A percentile compares a stretch with the other conserved stretches of the same genome.
These are phyloP conservation scores for Syrmaticus mikado DNA, from an alignment of 2,113 vertebrate species.

Conservation along the genomic window DNA sequence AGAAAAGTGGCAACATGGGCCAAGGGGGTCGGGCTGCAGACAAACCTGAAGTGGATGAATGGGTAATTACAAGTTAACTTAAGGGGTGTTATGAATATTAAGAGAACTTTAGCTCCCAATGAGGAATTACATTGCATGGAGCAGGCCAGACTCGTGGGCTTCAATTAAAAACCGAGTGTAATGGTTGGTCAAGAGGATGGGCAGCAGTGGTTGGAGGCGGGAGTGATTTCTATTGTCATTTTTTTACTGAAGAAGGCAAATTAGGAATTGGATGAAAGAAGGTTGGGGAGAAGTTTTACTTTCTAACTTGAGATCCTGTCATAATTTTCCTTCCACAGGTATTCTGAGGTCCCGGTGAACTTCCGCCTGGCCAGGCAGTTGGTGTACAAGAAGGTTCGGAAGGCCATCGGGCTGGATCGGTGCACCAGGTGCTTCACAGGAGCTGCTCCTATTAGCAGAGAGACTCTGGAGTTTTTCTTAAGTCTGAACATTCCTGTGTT, in stretches of 20 bases:
- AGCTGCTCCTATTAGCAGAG: conserved; percentile 88
- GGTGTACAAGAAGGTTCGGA: conserved; percentile 88
- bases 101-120: background rate
- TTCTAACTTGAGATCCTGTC: background rate
- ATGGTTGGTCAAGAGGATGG: accelerated
- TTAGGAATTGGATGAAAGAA: background rate
- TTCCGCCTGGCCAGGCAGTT: conserved; percentile 87
- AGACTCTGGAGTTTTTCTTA: conserved; percentile 92
- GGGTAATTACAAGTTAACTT: conserved; percentile 74
- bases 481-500: conserved; percentile 89
- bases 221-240: background rate
- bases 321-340: background rate
- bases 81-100: accelerated
- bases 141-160: accelerated
- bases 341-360: conserved; percentile 63
- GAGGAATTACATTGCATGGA: background rate
- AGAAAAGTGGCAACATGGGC: conserved; percentile 89
- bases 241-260: background rate
- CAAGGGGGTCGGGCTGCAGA: conserved; percentile 84
- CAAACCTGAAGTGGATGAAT: conserved; percentile 84
- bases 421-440: conserved; percentile 87
- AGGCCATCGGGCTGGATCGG: conserved; percentile 87
- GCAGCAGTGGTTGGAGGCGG: background rate
- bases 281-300: accelerated
- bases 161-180: background rate